Evolutionary conservation across 1,140 invertebrate genomes (phyloP), one percentile per base, ranked within the genome.

Genomic region (Apis florea): DNA sequence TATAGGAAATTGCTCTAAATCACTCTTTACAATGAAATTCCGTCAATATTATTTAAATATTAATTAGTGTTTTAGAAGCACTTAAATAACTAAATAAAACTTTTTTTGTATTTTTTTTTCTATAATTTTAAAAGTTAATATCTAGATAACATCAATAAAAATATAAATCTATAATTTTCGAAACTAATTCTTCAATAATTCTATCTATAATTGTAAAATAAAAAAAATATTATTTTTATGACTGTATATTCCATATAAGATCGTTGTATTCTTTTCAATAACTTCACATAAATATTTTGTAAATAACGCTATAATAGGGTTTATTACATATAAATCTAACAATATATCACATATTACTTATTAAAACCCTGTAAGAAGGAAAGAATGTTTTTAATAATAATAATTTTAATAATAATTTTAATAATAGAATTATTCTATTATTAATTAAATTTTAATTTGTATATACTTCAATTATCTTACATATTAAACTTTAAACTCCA

Each of bases 401-500:
- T n/a, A n/a, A n/a, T n/a, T n/a, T n/a, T n/a, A n/a, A n/a, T n/a
- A n/a, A n/a, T n/a, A n/a, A n/a, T n/a, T n/a, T n/a, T n/a, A n/a
- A n/a, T n/a, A n/a, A n/a, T 85, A 66, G 53, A 63, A 58, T 80
- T 80, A 68, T 15, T 59, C 24, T 79, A 73, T 82, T 31, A 1
- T 77, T 40, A 40, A 64, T n/a, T 74, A 2, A 63, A 81, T 66
- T 61, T 61, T 67, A 31, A 76, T 58, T 69, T 75, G 58, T 53
- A 40, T 40, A 54, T 63, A 47, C 51, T 71, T 58, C 21, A 58
- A 49, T 63, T 19, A 49, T 67, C 58, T 83, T 77, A 75, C 54
- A 68, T 73, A 58, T 87, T 83, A 90, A 78, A 72, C 54, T 83
- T 88, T 85, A 79, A 88, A 86, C 53, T 84, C 85, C 51, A 85